Evolutionary conservation across 64 coral and sea anemone species (phyloP).

Genomic region (Stichodactyla helianthus): DNA sequence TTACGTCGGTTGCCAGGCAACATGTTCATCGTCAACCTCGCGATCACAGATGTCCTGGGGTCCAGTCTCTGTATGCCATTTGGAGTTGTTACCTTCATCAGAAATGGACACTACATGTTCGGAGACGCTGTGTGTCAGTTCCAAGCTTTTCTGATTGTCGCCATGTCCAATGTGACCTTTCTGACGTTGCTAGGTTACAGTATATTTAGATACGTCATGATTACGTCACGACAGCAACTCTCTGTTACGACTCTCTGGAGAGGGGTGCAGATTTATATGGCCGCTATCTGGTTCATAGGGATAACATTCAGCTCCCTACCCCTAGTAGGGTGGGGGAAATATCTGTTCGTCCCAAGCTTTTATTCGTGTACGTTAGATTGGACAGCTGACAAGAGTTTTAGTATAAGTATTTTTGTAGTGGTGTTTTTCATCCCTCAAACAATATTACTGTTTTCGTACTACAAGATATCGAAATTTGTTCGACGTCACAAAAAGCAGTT

Average conservation of each 20-base stretch:
- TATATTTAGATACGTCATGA: constrained; percentile 55
- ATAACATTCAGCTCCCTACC: constrained; percentile 38
- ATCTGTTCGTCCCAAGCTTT: constrained; percentile 26
- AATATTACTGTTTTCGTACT: constrained; percentile 59
- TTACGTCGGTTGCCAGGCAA: constrained; percentile 57
- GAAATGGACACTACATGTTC: constrained; percentile 50
- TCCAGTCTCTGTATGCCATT: constrained; percentile 53
- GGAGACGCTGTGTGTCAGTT: constrained; percentile 37
- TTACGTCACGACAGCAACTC: constrained; percentile 46
- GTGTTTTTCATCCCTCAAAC: constrained; percentile 58
- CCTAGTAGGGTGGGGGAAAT: constrained; percentile 58
- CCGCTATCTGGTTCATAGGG: constrained; percentile 48
- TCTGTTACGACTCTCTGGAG: constrained; percentile 47
- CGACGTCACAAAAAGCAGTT: constrained; percentile 57
- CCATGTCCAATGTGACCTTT: constrained; percentile 69
- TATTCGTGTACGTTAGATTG: constrained; percentile 65
- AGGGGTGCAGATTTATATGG: constrained; percentile 32
- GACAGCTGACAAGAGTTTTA: constrained; percentile 37
- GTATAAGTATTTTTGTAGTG: constrained; percentile 26
- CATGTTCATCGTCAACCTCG: constrained; percentile 60
- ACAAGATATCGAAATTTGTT: constrained; percentile 61
- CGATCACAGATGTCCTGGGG: constrained; percentile 62
- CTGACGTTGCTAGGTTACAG: constrained; percentile 67
- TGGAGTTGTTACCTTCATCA: constrained; percentile 42
- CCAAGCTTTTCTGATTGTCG: constrained; percentile 50